phyloP scores from a whole-genome alignment of 1,140 invertebrate species.

The Rhynchophorus ferrugineus region DNA sequence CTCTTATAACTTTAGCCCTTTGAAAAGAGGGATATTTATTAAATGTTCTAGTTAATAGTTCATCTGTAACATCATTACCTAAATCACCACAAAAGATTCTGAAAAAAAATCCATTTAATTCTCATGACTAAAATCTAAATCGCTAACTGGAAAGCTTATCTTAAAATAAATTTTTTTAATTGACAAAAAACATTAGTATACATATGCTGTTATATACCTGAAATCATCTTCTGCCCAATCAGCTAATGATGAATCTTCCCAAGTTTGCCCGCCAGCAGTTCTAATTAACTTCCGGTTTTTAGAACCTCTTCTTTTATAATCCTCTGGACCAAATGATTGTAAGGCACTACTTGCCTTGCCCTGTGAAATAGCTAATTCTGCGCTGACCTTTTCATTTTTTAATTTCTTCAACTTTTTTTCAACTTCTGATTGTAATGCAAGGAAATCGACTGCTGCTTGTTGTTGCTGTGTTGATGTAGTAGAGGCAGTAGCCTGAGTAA shows the following conservation, averaged over 20 bases:
- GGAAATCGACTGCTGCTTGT: conserved; percentile 47
- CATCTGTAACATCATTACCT: conserved; percentile 98
- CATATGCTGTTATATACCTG: conserved; percentile 19
- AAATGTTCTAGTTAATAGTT: conserved; percentile 86
- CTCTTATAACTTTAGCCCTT: conserved; percentile 90
- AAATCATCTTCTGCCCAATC: conserved; percentile 98
- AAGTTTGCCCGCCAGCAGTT: conserved; percentile 84
- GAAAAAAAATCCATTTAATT: not conserved
- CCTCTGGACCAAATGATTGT: conserved; percentile 43
- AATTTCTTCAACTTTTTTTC: conserved; percentile 57
- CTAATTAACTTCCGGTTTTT: conserved; percentile 73
- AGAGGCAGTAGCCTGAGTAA: conserved; percentile 38
- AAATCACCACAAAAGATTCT: conserved; percentile 98
- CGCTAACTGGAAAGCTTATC: no score
- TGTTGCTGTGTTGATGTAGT: conserved; percentile 38
- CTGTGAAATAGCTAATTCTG: conserved; percentile 53
- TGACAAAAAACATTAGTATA: not conserved
- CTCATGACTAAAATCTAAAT: not conserved
- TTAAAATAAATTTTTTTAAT: not conserved
- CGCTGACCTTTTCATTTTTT: conserved; percentile 57
- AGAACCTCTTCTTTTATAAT: conserved; percentile 44
- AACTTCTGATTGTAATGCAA: conserved; percentile 56
- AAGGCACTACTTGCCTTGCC: conserved; percentile 49
- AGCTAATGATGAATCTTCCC: conserved; percentile 85
- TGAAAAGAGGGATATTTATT: conserved; percentile 92